Evolutionary conservation across 2,113 vertebrate genomes (phyloP).

Genomic region (Pedetes capensis): DNA sequence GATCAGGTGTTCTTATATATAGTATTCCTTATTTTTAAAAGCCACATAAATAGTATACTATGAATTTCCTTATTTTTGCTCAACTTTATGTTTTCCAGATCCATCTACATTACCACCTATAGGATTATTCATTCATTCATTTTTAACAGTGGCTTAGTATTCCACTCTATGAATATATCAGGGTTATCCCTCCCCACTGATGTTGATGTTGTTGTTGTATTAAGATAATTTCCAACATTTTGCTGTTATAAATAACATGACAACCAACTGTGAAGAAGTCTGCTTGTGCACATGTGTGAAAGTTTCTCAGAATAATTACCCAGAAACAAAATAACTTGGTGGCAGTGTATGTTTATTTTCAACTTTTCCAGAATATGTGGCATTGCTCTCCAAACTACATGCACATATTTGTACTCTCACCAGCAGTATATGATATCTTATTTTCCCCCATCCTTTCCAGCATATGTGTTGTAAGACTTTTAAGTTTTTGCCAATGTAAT

Average conservation of each 20-base stretch:
- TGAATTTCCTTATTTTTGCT: not conserved
- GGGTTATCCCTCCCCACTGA: not conserved
- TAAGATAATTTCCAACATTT: not conserved
- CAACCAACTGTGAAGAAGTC: not conserved
- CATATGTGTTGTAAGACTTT: slow-evolving; percentile 6
- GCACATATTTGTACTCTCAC: not conserved
- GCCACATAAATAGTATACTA: not conserved
- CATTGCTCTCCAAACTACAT: not conserved
- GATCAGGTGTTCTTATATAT: no score
- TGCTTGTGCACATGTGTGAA: not conserved
- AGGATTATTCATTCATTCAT: not conserved
- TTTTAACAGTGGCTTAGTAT: not conserved
- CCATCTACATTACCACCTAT: not conserved
- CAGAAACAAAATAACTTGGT: not conserved
- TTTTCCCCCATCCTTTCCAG: slow-evolving; percentile 17
- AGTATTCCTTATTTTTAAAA: not conserved
- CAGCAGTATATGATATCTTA: not conserved
- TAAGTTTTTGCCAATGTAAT: slow-evolving; percentile 29
- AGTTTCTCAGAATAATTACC: not conserved
- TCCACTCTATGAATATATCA: not conserved
- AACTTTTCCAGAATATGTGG: not conserved
- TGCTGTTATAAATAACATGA: not conserved
- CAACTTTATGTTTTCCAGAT: not conserved
- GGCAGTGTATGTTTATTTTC: not conserved
- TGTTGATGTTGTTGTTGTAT: no score